Conservation (phyloP, 2,797 vertebrate species). For the Phaenicophaeus curvirostris region DNA sequence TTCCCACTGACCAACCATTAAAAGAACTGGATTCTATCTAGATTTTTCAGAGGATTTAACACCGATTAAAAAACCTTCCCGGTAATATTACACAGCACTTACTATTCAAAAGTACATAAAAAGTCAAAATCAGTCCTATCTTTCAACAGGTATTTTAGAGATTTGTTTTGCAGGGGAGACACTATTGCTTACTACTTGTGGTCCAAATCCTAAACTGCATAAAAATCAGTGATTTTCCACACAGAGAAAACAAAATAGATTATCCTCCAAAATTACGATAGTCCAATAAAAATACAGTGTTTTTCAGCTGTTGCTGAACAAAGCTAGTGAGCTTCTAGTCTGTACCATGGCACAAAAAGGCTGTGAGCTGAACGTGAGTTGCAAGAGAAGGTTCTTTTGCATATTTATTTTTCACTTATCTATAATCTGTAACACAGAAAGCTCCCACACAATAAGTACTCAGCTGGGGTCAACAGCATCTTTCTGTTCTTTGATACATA, state of each 20-base stretch:
- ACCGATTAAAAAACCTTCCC: background rate
- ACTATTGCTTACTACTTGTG: slow-evolving; percentile 25
- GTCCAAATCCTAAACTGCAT: background rate
- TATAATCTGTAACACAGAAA: background rate
- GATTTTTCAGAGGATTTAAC: background rate
- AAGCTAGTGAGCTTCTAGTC: background rate
- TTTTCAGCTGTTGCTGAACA: background rate
- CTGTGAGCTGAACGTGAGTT: background rate
- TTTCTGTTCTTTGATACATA: background rate
- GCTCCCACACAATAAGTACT: background rate
- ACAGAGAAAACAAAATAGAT: background rate
- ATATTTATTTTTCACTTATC: background rate
- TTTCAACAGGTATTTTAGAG: slow-evolving; percentile 48
- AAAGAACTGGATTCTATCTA: background rate
- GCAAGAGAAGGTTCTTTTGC: background rate
- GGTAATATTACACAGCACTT: background rate
- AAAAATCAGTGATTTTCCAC: background rate
- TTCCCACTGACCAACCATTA: background rate
- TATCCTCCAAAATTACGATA: background rate
- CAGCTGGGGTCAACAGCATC: background rate
- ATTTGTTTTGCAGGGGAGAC: slow-evolving; percentile 16
- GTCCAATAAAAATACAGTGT: background rate
- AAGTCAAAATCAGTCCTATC: slow-evolving; percentile 35
- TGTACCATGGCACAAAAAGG: background rate
- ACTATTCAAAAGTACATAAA: background rate